Conservation (phyloP, 2,888 invertebrate species). For the Cylindroiulus punctatus region DNA sequence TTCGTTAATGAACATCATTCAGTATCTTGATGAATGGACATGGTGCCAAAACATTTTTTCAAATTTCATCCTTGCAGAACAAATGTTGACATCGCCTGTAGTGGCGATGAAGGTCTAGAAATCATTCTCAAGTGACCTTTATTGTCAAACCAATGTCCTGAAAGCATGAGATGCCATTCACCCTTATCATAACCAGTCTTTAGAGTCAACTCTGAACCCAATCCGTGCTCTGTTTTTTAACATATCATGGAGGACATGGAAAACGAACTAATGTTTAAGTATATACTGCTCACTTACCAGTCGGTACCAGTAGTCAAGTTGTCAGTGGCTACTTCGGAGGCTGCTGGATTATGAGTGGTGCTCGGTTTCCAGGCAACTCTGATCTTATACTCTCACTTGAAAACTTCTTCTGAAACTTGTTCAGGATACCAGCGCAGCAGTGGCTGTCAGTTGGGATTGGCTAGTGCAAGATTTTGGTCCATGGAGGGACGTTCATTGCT, state of each 20-base stretch:
- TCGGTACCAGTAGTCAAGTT: neutral
- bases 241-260: no score
- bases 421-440: neutral
- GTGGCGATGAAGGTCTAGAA: neutral
- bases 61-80: neutral
- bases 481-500: neutral
- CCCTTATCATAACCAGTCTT: neutral
- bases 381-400: neutral
- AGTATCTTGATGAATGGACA: no score
- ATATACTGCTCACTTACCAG: neutral
- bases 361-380: neutral
- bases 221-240: no score
- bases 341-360: no score
- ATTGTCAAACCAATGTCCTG: neutral
- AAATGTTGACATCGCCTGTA: neutral
- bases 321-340: neutral
- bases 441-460: neutral
- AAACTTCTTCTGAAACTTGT: neutral
- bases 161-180: neutral
- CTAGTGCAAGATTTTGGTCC: neutral
- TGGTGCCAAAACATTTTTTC: no score
- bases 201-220: neutral
- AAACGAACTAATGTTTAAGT: neutral
- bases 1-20: no score
- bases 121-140: neutral